A percentile compares a stretch with the other conserved stretches of the same genome.
Evolutionary conservation across 2,113 vertebrate genomes (phyloP).

Genomic region (Colinus virginianus): DNA sequence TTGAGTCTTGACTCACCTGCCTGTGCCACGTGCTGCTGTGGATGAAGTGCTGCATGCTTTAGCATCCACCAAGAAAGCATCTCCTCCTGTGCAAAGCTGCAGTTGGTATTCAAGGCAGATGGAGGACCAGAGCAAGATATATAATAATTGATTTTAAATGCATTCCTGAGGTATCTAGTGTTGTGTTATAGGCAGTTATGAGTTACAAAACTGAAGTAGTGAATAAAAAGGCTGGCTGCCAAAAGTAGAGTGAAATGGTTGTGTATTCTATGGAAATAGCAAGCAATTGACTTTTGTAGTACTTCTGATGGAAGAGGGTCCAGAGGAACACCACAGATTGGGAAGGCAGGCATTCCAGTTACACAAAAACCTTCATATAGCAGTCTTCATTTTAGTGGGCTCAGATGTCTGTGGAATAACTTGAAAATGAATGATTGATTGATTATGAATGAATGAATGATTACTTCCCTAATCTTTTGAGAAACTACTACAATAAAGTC

Average conservation of each 20-base stretch:
- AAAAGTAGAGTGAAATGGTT: background rate
- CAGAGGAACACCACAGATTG: too few species aligned
- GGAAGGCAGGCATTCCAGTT: background rate
- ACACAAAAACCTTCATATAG: background rate
- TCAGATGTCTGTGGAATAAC: background rate
- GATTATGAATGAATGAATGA: too few species aligned
- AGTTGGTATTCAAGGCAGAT: background rate
- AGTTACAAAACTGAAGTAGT: background rate
- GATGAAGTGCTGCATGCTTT: background rate
- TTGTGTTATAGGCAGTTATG: background rate
- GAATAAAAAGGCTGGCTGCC: background rate
- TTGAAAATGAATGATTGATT: background rate
- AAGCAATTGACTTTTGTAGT: background rate
- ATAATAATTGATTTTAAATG: background rate
- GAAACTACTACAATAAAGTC: background rate
- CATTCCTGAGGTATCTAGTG: background rate
- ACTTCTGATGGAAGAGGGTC: background rate
- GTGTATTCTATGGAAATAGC: background rate
- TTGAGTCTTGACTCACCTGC: background rate
- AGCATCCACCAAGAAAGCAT: background rate
- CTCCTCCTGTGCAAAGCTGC: background rate
- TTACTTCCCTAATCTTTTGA: background rate
- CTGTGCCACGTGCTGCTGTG: background rate
- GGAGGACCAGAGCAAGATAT: background rate
- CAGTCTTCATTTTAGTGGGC: background rate